phyloP scores from a whole-genome alignment of 2,113 vertebrate genomes.

The Rana temporaria region DNA sequence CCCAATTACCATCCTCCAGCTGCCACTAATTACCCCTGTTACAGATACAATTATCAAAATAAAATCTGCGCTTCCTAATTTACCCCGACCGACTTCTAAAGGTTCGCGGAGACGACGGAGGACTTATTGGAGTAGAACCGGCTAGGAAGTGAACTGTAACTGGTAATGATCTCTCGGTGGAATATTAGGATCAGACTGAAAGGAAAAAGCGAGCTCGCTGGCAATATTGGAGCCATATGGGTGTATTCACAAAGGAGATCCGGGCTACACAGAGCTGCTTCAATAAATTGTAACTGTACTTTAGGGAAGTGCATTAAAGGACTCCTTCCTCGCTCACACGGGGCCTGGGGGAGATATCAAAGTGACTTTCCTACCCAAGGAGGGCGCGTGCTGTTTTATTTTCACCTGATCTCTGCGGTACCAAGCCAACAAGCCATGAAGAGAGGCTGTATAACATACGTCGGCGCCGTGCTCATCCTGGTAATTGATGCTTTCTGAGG shows the following conservation, averaged over 20 bases:
- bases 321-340: conserved; percentile 9
- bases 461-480: neutral
- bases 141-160: conserved; percentile 35
- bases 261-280: neutral
- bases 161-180: conserved; percentile 47
- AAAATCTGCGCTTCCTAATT: conserved; percentile 29
- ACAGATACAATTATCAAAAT: conserved; percentile 48
- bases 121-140: conserved; percentile 42
- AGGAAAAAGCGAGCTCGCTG: neutral
- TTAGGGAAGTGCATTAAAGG: conserved; percentile 41
- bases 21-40: conserved; percentile 33
- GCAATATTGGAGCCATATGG: conserved; percentile 47
- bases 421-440: conserved; percentile 29
- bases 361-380: conserved; percentile 24
- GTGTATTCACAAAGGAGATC: conserved; percentile 39
- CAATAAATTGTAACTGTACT: conserved; percentile 46
- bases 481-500: neutral
- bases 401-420: conserved; percentile 7
- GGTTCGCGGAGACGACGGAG: conserved; percentile 17
- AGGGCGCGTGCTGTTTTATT: neutral
- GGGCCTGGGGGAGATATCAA: conserved; percentile 34
- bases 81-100: conserved; percentile 28
- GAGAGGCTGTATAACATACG: neutral
- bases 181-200: conserved; percentile 45
- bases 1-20: conserved; percentile 30